Conservation (phyloP, 2,797 vertebrate genomes). For the Rousettus madagascariensis region DNA sequence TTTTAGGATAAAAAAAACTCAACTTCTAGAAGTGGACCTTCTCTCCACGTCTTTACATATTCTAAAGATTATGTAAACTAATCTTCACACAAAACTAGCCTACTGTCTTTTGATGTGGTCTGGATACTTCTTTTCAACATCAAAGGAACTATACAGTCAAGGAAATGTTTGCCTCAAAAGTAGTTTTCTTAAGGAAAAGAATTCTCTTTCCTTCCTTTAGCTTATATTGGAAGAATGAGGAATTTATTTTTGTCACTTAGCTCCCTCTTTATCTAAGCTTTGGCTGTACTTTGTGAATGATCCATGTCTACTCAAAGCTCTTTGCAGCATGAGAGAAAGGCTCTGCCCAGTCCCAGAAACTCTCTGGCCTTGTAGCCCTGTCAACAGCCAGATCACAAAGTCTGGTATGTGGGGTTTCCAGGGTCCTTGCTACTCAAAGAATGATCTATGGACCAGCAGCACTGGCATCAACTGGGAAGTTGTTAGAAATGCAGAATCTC, state of each 20-base stretch:
- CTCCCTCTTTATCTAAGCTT: neutral
- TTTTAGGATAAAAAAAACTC: neutral
- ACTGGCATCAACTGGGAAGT: too few species aligned
- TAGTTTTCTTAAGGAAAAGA: conserved; percentile 20
- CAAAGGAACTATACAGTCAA: neutral
- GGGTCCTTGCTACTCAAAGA: neutral
- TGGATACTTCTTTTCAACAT: neutral
- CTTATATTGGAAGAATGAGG: neutral
- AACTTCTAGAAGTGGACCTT: neutral
- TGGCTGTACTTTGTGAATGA: neutral
- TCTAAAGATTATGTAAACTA: neutral
- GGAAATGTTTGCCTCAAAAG: neutral
- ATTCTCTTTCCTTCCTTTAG: neutral
- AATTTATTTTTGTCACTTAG: conserved; percentile 13
- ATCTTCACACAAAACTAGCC: neutral
- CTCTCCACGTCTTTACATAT: neutral
- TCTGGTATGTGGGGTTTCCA: neutral
- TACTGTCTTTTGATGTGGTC: conserved; percentile 19
- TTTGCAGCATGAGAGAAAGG: neutral
- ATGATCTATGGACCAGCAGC: neutral
- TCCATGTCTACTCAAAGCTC: conserved; percentile 18
- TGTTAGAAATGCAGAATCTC: neutral
- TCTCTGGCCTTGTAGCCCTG: neutral
- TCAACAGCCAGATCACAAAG: neutral
- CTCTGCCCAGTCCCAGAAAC: neutral